Evolutionary conservation across 2,797 vertebrate species (phyloP).

Genomic region (Gorsachius magnificus): DNA sequence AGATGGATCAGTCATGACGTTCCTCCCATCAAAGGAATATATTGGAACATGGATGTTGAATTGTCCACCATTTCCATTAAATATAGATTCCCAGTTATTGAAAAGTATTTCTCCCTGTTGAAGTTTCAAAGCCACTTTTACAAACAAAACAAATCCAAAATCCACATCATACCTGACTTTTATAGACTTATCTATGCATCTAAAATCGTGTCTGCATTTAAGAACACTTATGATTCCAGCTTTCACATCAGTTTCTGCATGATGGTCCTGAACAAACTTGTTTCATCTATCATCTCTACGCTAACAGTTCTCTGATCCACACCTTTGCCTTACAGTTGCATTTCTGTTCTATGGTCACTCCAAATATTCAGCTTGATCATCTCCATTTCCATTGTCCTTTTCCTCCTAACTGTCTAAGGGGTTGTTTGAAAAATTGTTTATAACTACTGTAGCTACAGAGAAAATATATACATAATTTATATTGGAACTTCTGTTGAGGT

Average conservation of each 20-base stretch:
- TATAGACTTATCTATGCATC: background rate
- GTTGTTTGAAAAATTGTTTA: background rate
- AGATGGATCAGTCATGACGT: slow-evolving; percentile 88
- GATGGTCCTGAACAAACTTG: background rate
- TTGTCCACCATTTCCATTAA: slow-evolving; percentile 80
- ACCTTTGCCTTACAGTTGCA: background rate
- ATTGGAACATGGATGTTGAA: slow-evolving; percentile 86
- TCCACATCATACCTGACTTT: background rate
- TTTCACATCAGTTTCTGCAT: background rate
- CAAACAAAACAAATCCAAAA: background rate
- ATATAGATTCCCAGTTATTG: slow-evolving; percentile 89
- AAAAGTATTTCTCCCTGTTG: slow-evolving; percentile 91
- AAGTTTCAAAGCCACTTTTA: slow-evolving; percentile 42
- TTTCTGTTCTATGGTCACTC: background rate
- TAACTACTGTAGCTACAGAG: background rate
- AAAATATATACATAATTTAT: background rate
- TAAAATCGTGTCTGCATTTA: background rate
- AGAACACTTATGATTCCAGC: background rate
- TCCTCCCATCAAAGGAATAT: slow-evolving; percentile 94
- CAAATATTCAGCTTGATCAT: background rate
- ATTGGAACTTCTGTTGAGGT: background rate
- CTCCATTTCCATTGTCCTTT: background rate
- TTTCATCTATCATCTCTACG: background rate
- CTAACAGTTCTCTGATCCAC: background rate
- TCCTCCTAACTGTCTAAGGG: background rate